Percentiles rank a stretch among this genome's conserved stretches.
These are phyloP conservation scores for Albula goreensis DNA, from an alignment of 2,113 vertebrate genomes.

Conservation along the genomic window DNA sequence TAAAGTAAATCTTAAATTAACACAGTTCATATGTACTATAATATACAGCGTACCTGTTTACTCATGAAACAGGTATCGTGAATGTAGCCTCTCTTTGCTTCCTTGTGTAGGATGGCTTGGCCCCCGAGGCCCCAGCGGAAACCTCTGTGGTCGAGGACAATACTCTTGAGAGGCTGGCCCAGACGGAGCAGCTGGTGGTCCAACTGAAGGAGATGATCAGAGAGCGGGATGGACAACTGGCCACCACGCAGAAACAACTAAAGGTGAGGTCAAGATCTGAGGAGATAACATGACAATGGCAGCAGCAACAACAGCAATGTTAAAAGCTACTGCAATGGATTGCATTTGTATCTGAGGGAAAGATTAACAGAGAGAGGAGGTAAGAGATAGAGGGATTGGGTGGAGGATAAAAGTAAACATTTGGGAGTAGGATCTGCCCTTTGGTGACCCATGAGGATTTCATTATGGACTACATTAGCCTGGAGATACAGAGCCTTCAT, in stretches of 20 bases:
- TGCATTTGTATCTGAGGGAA: no score
- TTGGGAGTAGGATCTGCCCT: no score
- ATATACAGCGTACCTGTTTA: no score
- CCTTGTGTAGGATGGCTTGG: slow-evolving; percentile 60
- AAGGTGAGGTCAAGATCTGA: slow-evolving; percentile 66
- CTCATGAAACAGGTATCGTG: not conserved
- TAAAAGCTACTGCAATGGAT: no score
- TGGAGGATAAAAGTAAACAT: no score
- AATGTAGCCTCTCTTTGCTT: slow-evolving; percentile 9
- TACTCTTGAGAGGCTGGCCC: slow-evolving; percentile 74
- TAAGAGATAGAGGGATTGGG: no score
- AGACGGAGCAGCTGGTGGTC: slow-evolving; percentile 81
- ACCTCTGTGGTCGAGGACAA: slow-evolving; percentile 65
- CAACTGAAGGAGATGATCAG: slow-evolving; percentile 84
- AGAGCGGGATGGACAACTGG: slow-evolving; percentile 82
- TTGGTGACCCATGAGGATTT: no score
- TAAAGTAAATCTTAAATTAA: no score
- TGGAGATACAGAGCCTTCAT: no score
- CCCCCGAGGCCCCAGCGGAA: slow-evolving; percentile 55
- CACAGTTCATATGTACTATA: no score
- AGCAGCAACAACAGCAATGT: not conserved
- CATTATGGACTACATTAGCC: no score
- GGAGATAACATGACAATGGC: not conserved
- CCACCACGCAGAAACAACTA: slow-evolving; percentile 70
- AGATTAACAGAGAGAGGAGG: no score